Evolutionary conservation across 1,140 invertebrate species (phyloP).

Genomic region (Ctenoplectra terminalis): DNA sequence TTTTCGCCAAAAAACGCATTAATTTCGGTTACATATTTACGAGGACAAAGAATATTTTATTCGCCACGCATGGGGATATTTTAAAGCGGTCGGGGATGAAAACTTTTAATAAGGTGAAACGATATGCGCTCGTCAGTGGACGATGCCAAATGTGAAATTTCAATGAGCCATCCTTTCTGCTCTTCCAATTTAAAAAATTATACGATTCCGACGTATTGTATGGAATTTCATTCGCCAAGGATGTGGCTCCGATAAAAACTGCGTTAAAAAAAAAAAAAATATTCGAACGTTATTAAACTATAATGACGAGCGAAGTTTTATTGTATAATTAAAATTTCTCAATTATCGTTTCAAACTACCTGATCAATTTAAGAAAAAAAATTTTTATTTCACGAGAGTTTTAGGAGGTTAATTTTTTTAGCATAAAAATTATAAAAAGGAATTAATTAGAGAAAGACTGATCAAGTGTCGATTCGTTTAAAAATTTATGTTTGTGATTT

Average conservation of each 20-base stretch:
- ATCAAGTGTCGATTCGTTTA: too few relatives aligned
- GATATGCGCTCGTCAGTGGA: not conserved
- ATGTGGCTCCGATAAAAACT: not conserved
- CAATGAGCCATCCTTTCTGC: not conserved
- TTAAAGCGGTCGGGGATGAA: conserved; percentile 3
- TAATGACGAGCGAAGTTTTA: not conserved
- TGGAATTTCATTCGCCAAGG: not conserved
- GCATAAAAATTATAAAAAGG: too few relatives aligned
- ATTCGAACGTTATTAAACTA: not conserved
- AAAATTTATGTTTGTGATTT: too few relatives aligned
- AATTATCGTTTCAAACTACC: not conserved
- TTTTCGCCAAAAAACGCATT: not conserved
- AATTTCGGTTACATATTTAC: not conserved
- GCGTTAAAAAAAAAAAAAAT: not conserved
- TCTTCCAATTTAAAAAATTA: not conserved
- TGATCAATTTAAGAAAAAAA: too few relatives aligned
- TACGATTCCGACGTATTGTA: not conserved
- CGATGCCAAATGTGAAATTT: conserved; percentile 7
- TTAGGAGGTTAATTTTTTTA: too few relatives aligned
- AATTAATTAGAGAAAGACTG: too few relatives aligned
- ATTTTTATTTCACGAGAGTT: not conserved
- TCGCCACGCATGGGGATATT: not conserved
- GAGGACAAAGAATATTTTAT: conserved; percentile 5
- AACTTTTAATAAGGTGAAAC: conserved; percentile 20
- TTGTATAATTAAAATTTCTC: conserved; percentile 2